Evolutionary conservation across 2,797 vertebrate species (phyloP), one percentile per base, ranked within the genome.

Genomic region (Acanthurus tractus): DNA sequence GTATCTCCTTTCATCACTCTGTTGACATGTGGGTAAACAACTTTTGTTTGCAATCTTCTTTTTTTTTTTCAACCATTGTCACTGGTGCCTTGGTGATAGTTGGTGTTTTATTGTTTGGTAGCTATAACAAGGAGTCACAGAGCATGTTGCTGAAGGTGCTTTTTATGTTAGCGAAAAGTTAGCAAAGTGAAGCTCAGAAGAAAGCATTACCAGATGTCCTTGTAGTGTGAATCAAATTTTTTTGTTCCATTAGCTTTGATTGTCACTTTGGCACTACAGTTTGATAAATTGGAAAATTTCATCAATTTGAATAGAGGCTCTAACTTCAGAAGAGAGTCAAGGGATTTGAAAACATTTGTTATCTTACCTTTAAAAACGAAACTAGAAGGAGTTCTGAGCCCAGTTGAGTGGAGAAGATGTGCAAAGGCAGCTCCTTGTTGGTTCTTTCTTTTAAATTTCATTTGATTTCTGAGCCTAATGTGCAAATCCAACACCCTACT

Each of bases 31-130:
- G 76, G 70, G 22, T 63, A 79, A 74, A 83, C 83, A 86, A 15
- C 74, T 70, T 53, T 70, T 82, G 63, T 63, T 74, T 53, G 20
- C 52, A 68, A 85, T 83, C 85, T 79, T 83, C 85, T 79, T 12
- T 17, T 67, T 66, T 55, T 54, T 38, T 62, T 53, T 17, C 48
- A 66, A 29, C 40, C 36, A 22, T 65, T 48, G 48, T 46, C 69
- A 49, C 11, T 20, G 42, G 1, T 61, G 40, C 52, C 56, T 74
- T 74, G 14, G 2, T 44, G 48, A 38, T 18, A 29, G 52, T 55
- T 63, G 7, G 18, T 34, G 2, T 1, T 6, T 6, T 29, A 14
- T 18, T 52, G 2, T 15, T 29, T 29, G 25, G 25, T 29, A 29
- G 5, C 25, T 4, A 29, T 29, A 29, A 29, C 3, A 29, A 29